Evolutionary conservation across 2,113 vertebrate genomes (phyloP).

Genomic region (Xerus inauris): DNA sequence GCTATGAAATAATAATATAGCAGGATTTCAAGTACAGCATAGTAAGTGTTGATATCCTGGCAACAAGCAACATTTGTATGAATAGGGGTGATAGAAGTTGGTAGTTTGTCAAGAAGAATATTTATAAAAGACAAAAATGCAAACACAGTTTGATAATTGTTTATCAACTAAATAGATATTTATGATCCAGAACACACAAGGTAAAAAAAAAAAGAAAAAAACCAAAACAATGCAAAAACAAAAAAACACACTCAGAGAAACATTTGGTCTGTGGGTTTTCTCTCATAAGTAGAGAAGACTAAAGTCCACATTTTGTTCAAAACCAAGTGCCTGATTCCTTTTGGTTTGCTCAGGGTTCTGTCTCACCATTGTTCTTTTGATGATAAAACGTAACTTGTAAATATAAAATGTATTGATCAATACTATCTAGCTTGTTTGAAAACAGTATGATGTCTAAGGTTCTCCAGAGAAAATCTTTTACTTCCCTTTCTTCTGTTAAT

Average conservation of each 20-base stretch:
- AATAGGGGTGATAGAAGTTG: not conserved
- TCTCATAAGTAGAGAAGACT: not conserved
- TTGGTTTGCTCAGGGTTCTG: constrained; percentile 3
- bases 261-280: not conserved
- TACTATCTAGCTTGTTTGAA: constrained; percentile 41
- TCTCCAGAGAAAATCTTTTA: constrained; percentile 59
- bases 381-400: constrained; percentile 49
- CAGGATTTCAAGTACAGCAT: not conserved
- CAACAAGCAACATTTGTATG: not conserved
- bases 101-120: not conserved
- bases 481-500: constrained; percentile 72
- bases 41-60: not conserved
- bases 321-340: not conserved
- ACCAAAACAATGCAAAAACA: not conserved
- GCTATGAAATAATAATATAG: not conserved
- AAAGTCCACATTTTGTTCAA: not conserved
- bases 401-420: constrained; percentile 41
- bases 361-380: constrained; percentile 31
- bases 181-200: not conserved
- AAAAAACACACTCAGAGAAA: not conserved
- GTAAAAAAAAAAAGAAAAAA: not conserved
- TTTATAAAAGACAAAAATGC: not conserved
- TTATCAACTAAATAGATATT: not conserved
- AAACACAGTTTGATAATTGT: not conserved
- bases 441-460: constrained; percentile 51